Conservation (phyloP, 2,888 invertebrate species). For the Cotesia congregata region DNA sequence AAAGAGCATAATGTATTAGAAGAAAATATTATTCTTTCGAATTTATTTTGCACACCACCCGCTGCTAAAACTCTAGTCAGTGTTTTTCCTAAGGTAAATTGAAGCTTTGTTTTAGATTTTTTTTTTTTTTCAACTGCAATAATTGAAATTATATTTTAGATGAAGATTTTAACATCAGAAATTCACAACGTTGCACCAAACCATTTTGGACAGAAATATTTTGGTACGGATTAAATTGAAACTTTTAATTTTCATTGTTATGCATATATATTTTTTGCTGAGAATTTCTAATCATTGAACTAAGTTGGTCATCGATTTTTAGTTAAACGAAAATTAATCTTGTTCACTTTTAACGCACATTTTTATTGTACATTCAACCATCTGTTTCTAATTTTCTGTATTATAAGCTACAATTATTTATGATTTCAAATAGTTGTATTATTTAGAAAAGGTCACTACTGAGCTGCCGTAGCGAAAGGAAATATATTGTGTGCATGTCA, state of each 20-base stretch:
- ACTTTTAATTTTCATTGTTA: background rate
- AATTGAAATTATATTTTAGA: constrained; percentile 69
- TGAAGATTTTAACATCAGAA: constrained; percentile 97
- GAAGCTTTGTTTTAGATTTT: constrained; percentile 23
- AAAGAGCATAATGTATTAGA: constrained; percentile 95
- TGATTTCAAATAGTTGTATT: no score
- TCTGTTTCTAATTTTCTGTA: no score
- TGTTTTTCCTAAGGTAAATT: constrained; percentile 80
- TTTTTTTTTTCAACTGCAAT: background rate
- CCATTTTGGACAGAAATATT: constrained; percentile 98
- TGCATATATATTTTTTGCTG: background rate
- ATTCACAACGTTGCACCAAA: constrained; percentile 95
- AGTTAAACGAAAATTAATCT: background rate
- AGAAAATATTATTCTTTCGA: constrained; percentile 95
- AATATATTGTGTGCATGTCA: no score
- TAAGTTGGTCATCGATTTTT: background rate
- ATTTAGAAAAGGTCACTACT: no score
- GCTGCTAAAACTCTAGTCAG: constrained; percentile 88
- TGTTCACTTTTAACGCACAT: no score
- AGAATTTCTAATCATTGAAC: background rate
- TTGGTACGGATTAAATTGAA: constrained; percentile 89
- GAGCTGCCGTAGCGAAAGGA: no score
- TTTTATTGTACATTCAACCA: no score
- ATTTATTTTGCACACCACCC: constrained; percentile 95
- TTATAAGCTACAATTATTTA: no score